Evolutionary conservation across 2,888 invertebrate genomes (phyloP).

Genomic region (Netelia fuscicornis): DNA sequence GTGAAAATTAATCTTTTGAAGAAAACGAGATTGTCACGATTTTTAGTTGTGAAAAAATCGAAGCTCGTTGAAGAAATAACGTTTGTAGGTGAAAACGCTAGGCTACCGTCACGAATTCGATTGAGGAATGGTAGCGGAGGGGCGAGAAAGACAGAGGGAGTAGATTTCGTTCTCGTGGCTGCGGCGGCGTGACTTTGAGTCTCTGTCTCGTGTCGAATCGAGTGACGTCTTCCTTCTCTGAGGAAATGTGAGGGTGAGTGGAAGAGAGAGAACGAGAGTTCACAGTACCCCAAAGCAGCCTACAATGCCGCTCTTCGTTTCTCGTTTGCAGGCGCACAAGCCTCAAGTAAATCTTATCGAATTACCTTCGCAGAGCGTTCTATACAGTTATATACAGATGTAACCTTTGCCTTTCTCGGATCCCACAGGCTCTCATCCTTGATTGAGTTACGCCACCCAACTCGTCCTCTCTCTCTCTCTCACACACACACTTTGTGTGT

Average conservation of each 20-base stretch:
- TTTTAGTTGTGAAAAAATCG: neutral
- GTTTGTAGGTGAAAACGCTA: conserved; percentile 45
- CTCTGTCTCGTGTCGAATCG: conserved; percentile 66
- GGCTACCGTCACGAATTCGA: conserved; percentile 48
- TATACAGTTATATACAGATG: conserved; percentile 70
- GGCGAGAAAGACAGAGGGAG: conserved; percentile 15
- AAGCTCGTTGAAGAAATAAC: conserved; percentile 33
- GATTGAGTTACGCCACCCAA: conserved; percentile 81
- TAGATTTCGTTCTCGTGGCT: conserved; percentile 48
- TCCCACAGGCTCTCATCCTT: conserved; percentile 77
- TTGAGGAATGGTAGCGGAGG: conserved; percentile 48
- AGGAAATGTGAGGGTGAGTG: conserved; percentile 33
- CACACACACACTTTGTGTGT: conserved; percentile 4
- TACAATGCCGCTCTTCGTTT: conserved; percentile 68
- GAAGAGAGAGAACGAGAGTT: conserved; percentile 6
- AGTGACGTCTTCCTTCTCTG: conserved; percentile 65
- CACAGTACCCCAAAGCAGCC: conserved; percentile 57
- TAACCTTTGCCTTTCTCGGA: conserved; percentile 76
- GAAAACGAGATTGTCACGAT: neutral
- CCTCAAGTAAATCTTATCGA: conserved; percentile 81
- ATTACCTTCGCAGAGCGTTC: conserved; percentile 74
- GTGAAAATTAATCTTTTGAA: too few species aligned
- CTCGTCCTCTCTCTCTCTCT: conserved; percentile 39
- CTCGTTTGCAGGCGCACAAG: conserved; percentile 70
- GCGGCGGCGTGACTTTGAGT: conserved; percentile 64